Base-by-base conservation (phyloP, 2,797 vertebrate species). In the Periophthalmus magnuspinnatus region DNA sequence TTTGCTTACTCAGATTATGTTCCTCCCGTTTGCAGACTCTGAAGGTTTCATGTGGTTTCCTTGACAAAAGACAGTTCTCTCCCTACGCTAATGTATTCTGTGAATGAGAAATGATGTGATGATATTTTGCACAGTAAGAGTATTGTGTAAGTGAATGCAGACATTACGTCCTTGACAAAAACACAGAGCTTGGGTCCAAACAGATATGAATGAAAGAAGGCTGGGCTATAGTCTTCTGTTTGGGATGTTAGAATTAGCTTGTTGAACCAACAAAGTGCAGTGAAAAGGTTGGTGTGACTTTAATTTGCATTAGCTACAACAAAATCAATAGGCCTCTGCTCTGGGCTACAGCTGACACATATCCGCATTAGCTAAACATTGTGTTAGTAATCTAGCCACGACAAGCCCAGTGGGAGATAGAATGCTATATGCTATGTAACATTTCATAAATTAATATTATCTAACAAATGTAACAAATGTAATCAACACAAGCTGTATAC, bases 291-390 rank as follows among this genome's bases (percentile, higher is more conserved):
- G 68, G 73, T 70, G 77, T 79, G 67, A 64, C 69, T 82, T 72
- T 69, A 67, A 83, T 81, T 74, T 75, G 66, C 67, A 78, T 77
- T 55, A 45, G 52, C 74, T 67, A 68, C 67, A 56, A 2, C 47
- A 33, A 17, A 65, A 88, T 93, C 82, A 69, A 89, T 90, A 67
- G 13, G 5, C 32, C 32, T 21, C 33, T 41, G 83, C 87, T 82
- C 60, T n/a, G 68, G 86, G 86, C 84, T 68, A 65, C 65, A 3
- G 64, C 69, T 77, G 87, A 89, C 86, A 85, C 81, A 84, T 60
- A 82, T 84, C 79, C 67, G 72, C 21, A 8, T 75, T 67, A 75
- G 56, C 59, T 17, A 70, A 73, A 72, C 66, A 73, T 41, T 32
- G 38, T 1, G 71, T 21, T 54, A 72, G 78, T 74, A 79, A 80